Evolutionary conservation across 2,797 vertebrate genomes (phyloP).

Genomic region (Hephaestus fuliginosus): DNA sequence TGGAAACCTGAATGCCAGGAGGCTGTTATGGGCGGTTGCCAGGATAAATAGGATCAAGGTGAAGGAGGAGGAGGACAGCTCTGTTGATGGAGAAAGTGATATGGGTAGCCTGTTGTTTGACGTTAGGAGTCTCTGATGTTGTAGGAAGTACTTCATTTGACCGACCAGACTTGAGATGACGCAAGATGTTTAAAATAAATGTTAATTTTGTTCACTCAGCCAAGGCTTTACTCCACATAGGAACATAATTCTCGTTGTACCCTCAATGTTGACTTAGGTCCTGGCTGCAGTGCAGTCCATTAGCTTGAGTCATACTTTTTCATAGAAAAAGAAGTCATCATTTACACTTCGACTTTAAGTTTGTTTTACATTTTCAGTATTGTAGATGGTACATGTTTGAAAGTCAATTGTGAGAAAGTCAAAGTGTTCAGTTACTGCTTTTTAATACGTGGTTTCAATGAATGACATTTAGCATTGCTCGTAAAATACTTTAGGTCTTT

Average conservation of each 20-base stretch:
- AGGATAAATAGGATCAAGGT: constrained; percentile 84
- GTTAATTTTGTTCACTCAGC: constrained; percentile 13
- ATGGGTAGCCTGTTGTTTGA: constrained; percentile 36
- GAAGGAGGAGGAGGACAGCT: constrained; percentile 68
- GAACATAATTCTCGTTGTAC: constrained; percentile 12
- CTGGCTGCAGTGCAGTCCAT: constrained; percentile 5
- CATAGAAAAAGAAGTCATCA: constrained; percentile 8
- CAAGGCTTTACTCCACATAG: constrained; percentile 19
- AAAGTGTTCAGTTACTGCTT: constrained; percentile 13
- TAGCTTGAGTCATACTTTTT: constrained; percentile 37
- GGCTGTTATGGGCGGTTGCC: constrained; percentile 76
- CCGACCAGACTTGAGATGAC: not conserved
- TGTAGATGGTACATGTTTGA: constrained; percentile 15
- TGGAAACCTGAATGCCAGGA: constrained; percentile 60
- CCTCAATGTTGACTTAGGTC: constrained; percentile 9
- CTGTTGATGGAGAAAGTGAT: constrained; percentile 54
- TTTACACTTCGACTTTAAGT: constrained; percentile 19
- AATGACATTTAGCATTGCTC: constrained; percentile 21
- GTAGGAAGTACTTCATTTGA: constrained; percentile 33
- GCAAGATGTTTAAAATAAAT: constrained; percentile 12
- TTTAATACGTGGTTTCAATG: constrained; percentile 5
- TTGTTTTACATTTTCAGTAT: constrained; percentile 5
- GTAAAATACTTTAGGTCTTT: constrained; percentile 1
- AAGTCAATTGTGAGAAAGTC: constrained; percentile 13
- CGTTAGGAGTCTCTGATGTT: constrained; percentile 50